Evolutionary conservation across 2,888 invertebrate genomes (phyloP).

Genomic region (Tachystola acroxantha): DNA sequence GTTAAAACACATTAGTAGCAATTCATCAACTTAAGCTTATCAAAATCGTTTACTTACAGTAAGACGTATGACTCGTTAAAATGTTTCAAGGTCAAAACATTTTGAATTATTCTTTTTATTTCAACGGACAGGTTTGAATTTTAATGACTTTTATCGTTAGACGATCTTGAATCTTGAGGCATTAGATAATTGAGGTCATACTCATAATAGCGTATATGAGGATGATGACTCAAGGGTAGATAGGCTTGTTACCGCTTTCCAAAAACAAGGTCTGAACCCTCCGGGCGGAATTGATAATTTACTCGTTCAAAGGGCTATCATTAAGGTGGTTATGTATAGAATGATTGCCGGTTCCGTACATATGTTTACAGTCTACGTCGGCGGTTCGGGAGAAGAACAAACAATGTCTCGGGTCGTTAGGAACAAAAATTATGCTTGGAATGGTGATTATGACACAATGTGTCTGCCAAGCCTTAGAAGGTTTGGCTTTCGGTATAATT

Average conservation of each 20-base stretch:
- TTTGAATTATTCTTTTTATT: constrained; percentile 26
- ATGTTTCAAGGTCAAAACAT: constrained; percentile 32
- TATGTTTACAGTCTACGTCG: constrained; percentile 55
- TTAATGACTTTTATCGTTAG: constrained; percentile 15
- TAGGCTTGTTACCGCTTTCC: constrained; percentile 65
- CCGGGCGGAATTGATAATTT: constrained; percentile 76
- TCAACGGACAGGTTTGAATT: constrained; percentile 16
- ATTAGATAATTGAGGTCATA: constrained; percentile 27
- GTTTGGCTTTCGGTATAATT: no score
- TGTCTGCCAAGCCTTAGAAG: constrained; percentile 24
- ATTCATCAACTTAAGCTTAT: not conserved
- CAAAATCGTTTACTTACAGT: constrained; percentile 11
- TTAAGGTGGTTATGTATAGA: constrained; percentile 62
- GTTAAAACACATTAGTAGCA: no score
- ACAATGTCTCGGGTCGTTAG: constrained; percentile 74
- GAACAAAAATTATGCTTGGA: constrained; percentile 58
- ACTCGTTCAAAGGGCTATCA: constrained; percentile 73
- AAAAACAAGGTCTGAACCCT: constrained; percentile 44
- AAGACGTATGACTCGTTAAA: constrained; percentile 8
- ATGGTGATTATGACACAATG: constrained; percentile 56
- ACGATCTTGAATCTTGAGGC: constrained; percentile 25
- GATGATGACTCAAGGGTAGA: constrained; percentile 39
- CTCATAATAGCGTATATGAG: constrained; percentile 28
- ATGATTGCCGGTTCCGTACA: constrained; percentile 67
- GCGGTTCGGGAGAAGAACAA: constrained; percentile 62